Evolutionary conservation across 2,113 vertebrate genomes (phyloP).

Genomic region (Laticauda colubrina): DNA sequence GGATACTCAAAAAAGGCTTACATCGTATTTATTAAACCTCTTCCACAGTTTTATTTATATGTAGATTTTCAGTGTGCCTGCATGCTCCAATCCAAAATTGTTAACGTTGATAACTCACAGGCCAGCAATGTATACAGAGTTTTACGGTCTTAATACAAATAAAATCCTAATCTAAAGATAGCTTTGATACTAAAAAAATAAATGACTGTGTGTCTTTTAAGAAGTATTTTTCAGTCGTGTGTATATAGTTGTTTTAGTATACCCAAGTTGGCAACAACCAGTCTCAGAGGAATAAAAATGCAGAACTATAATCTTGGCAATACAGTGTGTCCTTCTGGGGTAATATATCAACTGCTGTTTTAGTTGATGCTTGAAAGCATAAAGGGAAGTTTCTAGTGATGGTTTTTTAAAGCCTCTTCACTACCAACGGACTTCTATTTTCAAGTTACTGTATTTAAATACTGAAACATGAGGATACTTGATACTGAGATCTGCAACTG

Average conservation of each 20-base stretch:
- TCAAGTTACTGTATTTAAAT: not conserved
- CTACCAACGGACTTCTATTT: not conserved
- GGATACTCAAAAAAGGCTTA: not conserved
- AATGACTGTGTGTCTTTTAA: not conserved
- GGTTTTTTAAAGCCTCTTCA: not conserved
- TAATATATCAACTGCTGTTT: not conserved
- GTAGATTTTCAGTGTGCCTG: not conserved
- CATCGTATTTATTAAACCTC: not conserved
- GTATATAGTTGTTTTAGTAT: not conserved
- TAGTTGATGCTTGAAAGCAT: not conserved
- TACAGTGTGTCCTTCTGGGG: not conserved
- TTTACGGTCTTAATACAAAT: not conserved
- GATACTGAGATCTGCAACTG: not conserved
- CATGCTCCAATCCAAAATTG: not conserved
- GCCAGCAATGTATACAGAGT: not conserved
- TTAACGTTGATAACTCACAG: not conserved
- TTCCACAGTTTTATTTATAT: not conserved
- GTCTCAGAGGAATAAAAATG: not conserved
- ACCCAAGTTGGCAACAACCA: not conserved
- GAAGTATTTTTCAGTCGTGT: not conserved
- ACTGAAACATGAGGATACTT: not conserved
- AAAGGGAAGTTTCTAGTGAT: not conserved
- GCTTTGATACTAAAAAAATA: not conserved
- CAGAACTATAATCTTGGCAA: not conserved
- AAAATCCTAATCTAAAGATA: not conserved